Conservation (phyloP, 2,113 vertebrate genomes). For the Stigmatopora argus region DNA sequence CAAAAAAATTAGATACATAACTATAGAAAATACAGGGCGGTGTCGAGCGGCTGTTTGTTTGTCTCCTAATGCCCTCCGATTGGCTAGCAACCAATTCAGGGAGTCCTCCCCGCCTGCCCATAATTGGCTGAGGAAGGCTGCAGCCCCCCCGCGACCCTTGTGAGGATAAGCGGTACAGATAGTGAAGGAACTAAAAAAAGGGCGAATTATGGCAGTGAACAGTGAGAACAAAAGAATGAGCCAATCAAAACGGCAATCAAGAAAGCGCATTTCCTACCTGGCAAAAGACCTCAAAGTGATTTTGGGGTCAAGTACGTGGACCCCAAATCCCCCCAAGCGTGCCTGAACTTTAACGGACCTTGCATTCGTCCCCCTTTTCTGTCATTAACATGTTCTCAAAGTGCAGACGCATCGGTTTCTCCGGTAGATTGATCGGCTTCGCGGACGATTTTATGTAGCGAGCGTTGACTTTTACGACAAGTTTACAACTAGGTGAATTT, state of each 20-base stretch:
- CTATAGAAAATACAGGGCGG: no score
- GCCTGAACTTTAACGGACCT: neutral
- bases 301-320: neutral
- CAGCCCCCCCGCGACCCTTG: no score
- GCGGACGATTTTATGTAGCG: neutral
- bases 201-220: slow-evolving; percentile 13
- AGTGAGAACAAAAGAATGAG: neutral
- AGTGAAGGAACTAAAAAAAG: neutral
- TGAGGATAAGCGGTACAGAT: no score
- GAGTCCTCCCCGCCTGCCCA: no score
- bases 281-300: slow-evolving; percentile 10
- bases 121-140: no score
- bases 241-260: neutral
- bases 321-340: neutral
- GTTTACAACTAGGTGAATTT: slow-evolving; percentile 10
- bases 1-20: neutral
- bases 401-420: neutral
- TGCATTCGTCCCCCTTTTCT: neutral
- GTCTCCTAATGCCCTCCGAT: no score
- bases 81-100: no score
- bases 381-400: neutral
- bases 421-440: slow-evolving; percentile 16
- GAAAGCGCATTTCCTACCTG: slow-evolving; percentile 22
- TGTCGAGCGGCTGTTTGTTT: no score
- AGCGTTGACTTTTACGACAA: slow-evolving; percentile 20